Evolutionary conservation across 2,888 invertebrate genomes (phyloP).

Genomic region (Eumacrocentrus americanus): DNA sequence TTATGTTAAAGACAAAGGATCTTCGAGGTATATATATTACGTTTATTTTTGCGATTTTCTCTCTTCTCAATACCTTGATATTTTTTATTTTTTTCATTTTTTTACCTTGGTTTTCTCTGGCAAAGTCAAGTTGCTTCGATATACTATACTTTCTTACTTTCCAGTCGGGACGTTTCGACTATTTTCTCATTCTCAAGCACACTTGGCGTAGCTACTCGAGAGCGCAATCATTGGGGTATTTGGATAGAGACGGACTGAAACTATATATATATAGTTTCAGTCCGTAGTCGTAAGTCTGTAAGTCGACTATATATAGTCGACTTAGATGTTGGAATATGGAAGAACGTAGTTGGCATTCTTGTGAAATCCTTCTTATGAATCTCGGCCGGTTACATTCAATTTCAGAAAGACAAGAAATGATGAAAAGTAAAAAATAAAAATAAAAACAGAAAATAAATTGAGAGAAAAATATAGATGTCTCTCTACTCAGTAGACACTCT

Average conservation of each 20-base stretch:
- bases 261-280: no score
- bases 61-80: not conserved
- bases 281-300: no score
- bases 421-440: no score
- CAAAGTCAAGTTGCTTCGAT: no score
- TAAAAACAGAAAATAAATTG: not conserved
- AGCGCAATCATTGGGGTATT: conserved; percentile 11
- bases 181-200: conserved; percentile 13
- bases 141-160: not conserved
- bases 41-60: not conserved
- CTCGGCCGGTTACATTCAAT: no score
- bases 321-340: not conserved
- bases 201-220: not conserved
- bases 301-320: no score
- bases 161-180: not conserved
- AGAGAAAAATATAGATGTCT: not conserved
- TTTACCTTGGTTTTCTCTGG: no score
- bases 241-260: conserved; percentile 3
- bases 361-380: no score
- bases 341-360: not conserved
- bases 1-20: no score
- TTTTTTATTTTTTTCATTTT: no score
- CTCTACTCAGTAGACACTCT: not conserved
- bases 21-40: not conserved
- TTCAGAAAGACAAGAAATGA: no score